These are phyloP conservation scores for Gymnocypris eckloni DNA, from an alignment of 2,797 vertebrate genomes.

Conservation along the genomic window DNA sequence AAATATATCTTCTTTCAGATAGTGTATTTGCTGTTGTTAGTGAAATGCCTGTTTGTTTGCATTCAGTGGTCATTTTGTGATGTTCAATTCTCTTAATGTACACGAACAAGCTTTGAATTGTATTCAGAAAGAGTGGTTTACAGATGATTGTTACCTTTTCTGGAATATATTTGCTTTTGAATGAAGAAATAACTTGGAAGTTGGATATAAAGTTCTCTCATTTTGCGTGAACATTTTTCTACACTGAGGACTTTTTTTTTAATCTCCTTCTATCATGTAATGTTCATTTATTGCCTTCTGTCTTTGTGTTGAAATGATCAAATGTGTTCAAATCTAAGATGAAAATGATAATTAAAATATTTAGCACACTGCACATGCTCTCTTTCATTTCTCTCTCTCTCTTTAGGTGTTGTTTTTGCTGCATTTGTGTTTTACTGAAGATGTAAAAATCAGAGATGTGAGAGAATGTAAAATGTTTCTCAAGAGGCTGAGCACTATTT, in stretches of 20 bases:
- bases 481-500: not conserved
- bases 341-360: slow-evolving; percentile 42
- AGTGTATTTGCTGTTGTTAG: slow-evolving; percentile 52
- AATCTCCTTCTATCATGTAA: slow-evolving; percentile 10
- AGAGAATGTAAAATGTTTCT: not conserved
- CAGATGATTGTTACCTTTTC: slow-evolving; percentile 6
- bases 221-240: slow-evolving; percentile 46
- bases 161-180: slow-evolving; percentile 32
- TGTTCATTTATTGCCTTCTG: slow-evolving; percentile 43
- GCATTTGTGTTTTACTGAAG: not conserved
- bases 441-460: not conserved
- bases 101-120: slow-evolving; percentile 24
- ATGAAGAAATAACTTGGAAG: slow-evolving; percentile 24
- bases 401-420: not conserved
- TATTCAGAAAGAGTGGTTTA: slow-evolving; percentile 33
- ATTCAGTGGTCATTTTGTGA: slow-evolving; percentile 64
- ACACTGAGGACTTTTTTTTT: slow-evolving; percentile 45
- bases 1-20: slow-evolving; percentile 13
- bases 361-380: not conserved
- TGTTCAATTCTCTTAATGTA: slow-evolving; percentile 45
- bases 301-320: not conserved
- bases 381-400: not conserved
- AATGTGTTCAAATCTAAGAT: not conserved
- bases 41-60: slow-evolving; percentile 65
- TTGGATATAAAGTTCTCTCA: slow-evolving; percentile 53